Percentiles rank a stretch among this genome's conserved stretches.
Evolutionary conservation across 2,888 invertebrate species (phyloP).

Genomic region (Philhelius pedissequus): DNA sequence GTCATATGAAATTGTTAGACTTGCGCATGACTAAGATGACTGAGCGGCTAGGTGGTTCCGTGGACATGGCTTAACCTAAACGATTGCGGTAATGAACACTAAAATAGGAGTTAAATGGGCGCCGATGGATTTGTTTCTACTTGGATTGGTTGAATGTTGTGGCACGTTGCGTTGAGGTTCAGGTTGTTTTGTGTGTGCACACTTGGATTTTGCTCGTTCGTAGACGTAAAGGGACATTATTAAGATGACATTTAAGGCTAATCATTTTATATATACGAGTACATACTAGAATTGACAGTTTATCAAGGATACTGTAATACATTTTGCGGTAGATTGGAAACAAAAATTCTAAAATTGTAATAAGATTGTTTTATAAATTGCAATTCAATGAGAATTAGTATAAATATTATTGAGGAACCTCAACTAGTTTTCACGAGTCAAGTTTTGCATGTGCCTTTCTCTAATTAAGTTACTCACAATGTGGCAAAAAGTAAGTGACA

Average conservation of each 20-base stretch:
- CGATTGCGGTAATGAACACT: constrained; percentile 43
- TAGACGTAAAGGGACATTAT: constrained; percentile 19
- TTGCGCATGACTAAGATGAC: constrained; percentile 63
- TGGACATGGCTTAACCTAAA: constrained; percentile 46
- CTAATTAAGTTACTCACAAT: no score
- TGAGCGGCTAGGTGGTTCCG: constrained; percentile 42
- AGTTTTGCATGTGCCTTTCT: no score
- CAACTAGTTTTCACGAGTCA: no score
- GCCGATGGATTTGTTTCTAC: constrained; percentile 51
- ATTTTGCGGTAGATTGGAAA: background rate
- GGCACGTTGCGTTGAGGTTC: background rate
- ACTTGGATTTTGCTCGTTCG: background rate
- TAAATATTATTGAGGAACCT: no score
- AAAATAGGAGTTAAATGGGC: constrained; percentile 46
- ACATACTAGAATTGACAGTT: constrained; percentile 5
- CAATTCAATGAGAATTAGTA: no score
- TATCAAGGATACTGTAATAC: constrained; percentile 1
- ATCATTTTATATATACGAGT: constrained; percentile 22
- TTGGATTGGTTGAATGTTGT: constrained; percentile 10
- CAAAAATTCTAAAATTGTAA: background rate
- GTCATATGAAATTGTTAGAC: constrained; percentile 31
- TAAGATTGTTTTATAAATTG: no score
- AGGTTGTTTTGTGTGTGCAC: background rate
- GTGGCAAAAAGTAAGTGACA: no score
- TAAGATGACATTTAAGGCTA: constrained; percentile 56